phyloP scores from a whole-genome alignment of 1,140 invertebrate genomes.

The Triops cancriformis region DNA sequence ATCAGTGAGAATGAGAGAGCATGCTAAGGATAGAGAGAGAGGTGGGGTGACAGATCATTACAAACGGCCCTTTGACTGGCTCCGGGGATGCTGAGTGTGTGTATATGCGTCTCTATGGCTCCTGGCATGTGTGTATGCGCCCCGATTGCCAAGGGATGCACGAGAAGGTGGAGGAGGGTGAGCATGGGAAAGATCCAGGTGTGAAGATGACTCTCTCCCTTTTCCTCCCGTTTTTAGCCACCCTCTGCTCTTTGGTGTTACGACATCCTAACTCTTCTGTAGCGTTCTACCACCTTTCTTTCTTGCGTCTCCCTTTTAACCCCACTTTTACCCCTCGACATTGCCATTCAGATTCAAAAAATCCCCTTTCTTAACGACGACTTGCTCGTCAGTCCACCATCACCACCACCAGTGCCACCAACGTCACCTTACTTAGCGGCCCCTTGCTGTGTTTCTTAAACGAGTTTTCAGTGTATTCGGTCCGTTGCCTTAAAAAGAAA shows the following conservation, averaged over 20 bases:
- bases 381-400: not conserved
- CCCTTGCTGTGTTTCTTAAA: slow-evolving; percentile 1
- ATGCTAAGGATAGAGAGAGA: no score
- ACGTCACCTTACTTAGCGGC: not conserved
- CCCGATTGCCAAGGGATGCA: not conserved
- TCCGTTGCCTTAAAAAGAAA: no score
- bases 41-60: slow-evolving; percentile 12
- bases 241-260: not conserved
- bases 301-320: not conserved
- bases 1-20: no score
- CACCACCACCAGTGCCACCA: not conserved
- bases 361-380: not conserved
- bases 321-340: not conserved
- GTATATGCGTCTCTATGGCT: not conserved
- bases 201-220: slow-evolving; percentile 1
- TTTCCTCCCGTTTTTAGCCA: not conserved
- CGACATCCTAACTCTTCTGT: not conserved
- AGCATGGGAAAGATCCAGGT: slow-evolving; percentile 12
- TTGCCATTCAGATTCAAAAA: not conserved
- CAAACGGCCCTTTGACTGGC: not conserved
- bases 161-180: not conserved
- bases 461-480: not conserved
- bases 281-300: not conserved
- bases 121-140: not conserved
- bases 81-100: not conserved